A percentile compares a stretch with the other conserved stretches of the same genome.
Conservation (phyloP, 2,888 invertebrate genomes). For the Capitulum mitella region DNA sequence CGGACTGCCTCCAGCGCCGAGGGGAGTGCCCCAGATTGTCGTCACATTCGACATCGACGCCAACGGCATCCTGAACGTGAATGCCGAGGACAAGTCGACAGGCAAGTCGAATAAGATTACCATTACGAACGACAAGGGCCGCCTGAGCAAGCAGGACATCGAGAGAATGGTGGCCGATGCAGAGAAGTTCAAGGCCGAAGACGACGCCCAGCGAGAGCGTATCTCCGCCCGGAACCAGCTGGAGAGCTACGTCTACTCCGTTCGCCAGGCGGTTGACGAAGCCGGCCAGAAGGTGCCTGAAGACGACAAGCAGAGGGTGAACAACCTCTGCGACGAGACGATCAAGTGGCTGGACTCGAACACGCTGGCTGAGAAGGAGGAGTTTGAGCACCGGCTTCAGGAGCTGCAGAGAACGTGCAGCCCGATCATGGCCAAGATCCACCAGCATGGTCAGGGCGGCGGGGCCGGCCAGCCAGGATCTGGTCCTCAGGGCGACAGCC, state of each 20-base stretch:
- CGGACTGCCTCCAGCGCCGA: slow-evolving; percentile 85
- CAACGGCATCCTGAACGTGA: slow-evolving; percentile 93
- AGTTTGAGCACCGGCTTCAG: slow-evolving; percentile 67
- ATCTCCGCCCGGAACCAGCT: slow-evolving; percentile 64
- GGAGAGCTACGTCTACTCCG: slow-evolving; percentile 61
- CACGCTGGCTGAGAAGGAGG: slow-evolving; percentile 65
- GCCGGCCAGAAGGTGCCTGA: slow-evolving; percentile 57
- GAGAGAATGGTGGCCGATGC: slow-evolving; percentile 54
- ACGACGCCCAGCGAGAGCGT: slow-evolving; percentile 59
- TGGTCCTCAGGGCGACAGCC: slow-evolving; percentile 27
- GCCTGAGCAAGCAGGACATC: slow-evolving; percentile 57
- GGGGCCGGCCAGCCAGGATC: too few relatives aligned
- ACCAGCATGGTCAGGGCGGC: slow-evolving; percentile 59
- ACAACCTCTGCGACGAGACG: slow-evolving; percentile 51
- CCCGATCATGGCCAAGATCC: slow-evolving; percentile 74
- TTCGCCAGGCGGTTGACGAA: slow-evolving; percentile 58
- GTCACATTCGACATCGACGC: slow-evolving; percentile 54
- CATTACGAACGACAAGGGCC: slow-evolving; percentile 52
- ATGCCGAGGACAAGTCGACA: slow-evolving; percentile 85
- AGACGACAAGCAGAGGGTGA: slow-evolving; percentile 60
- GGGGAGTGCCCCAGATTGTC: slow-evolving; percentile 73
- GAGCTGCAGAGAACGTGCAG: slow-evolving; percentile 65
- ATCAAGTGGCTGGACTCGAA: slow-evolving; percentile 74
- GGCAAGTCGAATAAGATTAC: slow-evolving; percentile 81
- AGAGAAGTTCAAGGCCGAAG: slow-evolving; percentile 62